Evolutionary conservation across 2,113 vertebrate species (phyloP), one percentile per base, ranked within the genome.

Genomic region (Spermophilus dauricus): DNA sequence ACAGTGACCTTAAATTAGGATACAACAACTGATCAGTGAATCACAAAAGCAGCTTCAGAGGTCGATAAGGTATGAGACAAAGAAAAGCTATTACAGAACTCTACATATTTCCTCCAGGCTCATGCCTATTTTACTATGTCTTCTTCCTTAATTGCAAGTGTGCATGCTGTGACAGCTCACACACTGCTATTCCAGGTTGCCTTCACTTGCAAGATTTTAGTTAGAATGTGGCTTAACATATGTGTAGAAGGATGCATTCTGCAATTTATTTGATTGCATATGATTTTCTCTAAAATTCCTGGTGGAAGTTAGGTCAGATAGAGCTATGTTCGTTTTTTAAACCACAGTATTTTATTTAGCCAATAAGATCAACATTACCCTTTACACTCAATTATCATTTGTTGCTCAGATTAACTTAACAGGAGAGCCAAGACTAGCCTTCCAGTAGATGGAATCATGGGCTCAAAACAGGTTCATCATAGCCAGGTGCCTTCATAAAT

Each of bases 201-300:
- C 70, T 70, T 5, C 18, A 56, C 4, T 48, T 80, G 13, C 8
- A n/a, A 67, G 53, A 53, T 72, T 82, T 30, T 39, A 30, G 4
- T 51, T 84, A 69, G 8, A 20, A 13, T 81, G 4, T 58, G 3
- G 24, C 1, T 77, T 67, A 84, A 72, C 9, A 34, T 37, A 37
- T 56, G 30, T 53, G 2, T 3, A 61, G 5, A 86, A 0, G 5
- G 26, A 56, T 94, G 69, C 56, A 81, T n/a, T 58, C 28, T 70
- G 13, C 13, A 81, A 14, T 26, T 73, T 61, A 75, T 51, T 87
- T 42, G 48, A 91, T 48, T 86, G 67, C 26, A 61, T 89, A 39
- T 82, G 73, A 58, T 82, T 84, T 94, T 94, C 34, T 95, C 14
- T 32, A 70, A 89, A 78, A 80, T 61, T 78, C 32, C 6, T 70